Conservation (phyloP, 2,888 invertebrate species). For the Asteroscopus sphinx region DNA sequence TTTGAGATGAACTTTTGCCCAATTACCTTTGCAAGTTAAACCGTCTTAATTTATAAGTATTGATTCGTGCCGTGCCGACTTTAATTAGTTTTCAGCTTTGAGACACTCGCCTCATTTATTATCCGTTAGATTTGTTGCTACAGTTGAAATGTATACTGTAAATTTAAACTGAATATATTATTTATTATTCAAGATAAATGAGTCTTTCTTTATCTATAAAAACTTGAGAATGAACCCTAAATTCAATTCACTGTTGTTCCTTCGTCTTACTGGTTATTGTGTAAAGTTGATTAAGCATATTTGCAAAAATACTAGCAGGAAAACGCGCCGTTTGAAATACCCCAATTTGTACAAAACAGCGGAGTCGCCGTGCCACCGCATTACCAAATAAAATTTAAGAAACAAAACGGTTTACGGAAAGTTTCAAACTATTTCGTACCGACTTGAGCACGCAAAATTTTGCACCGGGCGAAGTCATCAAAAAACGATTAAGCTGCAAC, state of each 20-base stretch:
- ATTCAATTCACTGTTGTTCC: slow-evolving; percentile 25
- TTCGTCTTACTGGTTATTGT: slow-evolving; percentile 31
- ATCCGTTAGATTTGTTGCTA: slow-evolving; percentile 69
- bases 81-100: slow-evolving; percentile 86
- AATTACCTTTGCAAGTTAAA: slow-evolving; percentile 85
- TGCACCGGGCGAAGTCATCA: slow-evolving; percentile 67
- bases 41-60: slow-evolving; percentile 87
- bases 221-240: slow-evolving; percentile 20
- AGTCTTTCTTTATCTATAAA: slow-evolving; percentile 28
- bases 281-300: slow-evolving; percentile 32
- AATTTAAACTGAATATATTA: slow-evolving; percentile 46
- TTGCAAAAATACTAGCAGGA: slow-evolving; percentile 39
- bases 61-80: slow-evolving; percentile 80
- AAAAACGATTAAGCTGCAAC: slow-evolving; percentile 71
- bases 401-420: slow-evolving; percentile 54
- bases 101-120: slow-evolving; percentile 81
- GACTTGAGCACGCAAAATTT: slow-evolving; percentile 57
- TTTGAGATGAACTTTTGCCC: slow-evolving; percentile 82
- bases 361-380: slow-evolving; percentile 40
- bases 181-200: slow-evolving; percentile 48
- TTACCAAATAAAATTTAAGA: slow-evolving; percentile 57
- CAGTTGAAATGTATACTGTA: slow-evolving; percentile 44
- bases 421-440: slow-evolving; percentile 50
- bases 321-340: slow-evolving; percentile 40
- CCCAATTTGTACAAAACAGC: slow-evolving; percentile 39